Base-by-base conservation (phyloP, 2,113 vertebrate genomes). In the Xyrauchen texanus region DNA sequence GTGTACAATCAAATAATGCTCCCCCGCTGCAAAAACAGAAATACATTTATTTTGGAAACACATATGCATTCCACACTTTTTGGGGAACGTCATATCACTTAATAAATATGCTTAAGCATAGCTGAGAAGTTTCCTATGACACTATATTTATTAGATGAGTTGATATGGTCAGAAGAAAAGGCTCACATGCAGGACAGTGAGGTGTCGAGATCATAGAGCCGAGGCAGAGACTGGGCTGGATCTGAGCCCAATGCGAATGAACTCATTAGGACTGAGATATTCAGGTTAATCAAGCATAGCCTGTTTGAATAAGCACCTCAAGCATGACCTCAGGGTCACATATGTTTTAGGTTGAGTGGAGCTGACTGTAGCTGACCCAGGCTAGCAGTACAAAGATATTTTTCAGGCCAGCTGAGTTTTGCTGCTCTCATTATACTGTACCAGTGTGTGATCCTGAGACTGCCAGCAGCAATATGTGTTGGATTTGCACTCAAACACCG, bases 261-360 rank as follows among this genome's bases (percentile, higher is more conserved):
- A 34, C 21, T 77, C 82, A 88, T 89, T 89, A 86, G 87, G 66
- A 82, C 68, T 4, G 34, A 71, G 65, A 76, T 87, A 77, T 83
- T 85, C 84, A 78, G 86, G 69, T 86, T 88, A 91, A 88, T 90
- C 88, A 86, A 68, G 82, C 85, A 3, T 89, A 72, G 73, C 80
- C 68, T 82, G 84, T 90, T 88, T 84, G 83, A 85, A 78, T 16
- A 16, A 11, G 42, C 5, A 13, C 49, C 49, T 44, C 45, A 68
- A 44, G 46, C 76, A 55, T 57, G 60, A 64, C 78, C 44, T 63
- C 51, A 68, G 47, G 69, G 57, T 34, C 63, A 13, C 62, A 12
- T 61, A 62, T 61, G 42, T 69, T 77, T 62, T 45, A 13, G 60
- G 42, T 70, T 83, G 47, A 58, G 64, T n/a, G 55, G 6, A 52